phyloP scores from a whole-genome alignment of 1,140 invertebrate species.

The Kradibia gibbosae region DNA sequence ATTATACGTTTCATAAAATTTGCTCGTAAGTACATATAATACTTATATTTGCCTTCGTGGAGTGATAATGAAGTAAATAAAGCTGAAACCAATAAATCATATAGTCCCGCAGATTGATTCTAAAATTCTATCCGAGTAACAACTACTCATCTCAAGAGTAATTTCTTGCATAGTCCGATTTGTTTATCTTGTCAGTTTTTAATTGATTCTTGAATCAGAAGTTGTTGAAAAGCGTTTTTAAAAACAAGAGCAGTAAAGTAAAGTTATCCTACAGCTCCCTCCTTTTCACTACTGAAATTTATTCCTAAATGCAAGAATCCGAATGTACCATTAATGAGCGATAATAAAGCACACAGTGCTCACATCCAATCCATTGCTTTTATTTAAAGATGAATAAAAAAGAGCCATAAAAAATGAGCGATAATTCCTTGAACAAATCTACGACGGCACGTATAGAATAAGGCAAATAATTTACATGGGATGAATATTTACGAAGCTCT shows the following conservation, averaged over 20 bases:
- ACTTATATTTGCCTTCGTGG: neutral
- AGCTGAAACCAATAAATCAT: neutral
- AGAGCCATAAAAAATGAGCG: neutral
- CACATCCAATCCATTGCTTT: neutral
- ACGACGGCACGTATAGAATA: neutral
- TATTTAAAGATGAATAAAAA: neutral
- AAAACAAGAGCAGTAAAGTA: neutral
- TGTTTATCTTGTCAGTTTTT: neutral
- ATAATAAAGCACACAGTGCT: neutral
- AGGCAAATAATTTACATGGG: constrained; percentile 15
- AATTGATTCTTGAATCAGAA: neutral
- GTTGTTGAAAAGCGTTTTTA: neutral
- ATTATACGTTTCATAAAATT: neutral
- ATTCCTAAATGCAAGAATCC: neutral
- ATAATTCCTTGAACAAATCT: constrained; percentile 7
- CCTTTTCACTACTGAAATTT: neutral
- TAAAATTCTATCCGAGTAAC: neutral
- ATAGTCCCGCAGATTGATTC: neutral
- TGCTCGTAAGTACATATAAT: neutral
- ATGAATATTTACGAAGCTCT: neutral
- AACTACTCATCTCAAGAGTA: neutral
- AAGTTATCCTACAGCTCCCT: neutral
- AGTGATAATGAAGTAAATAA: neutral
- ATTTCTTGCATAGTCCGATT: neutral
- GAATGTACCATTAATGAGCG: neutral